Base-by-base conservation (phyloP, 64 coral and sea anemone genomes). In the Hydrozoanthus tunicans region DNA sequence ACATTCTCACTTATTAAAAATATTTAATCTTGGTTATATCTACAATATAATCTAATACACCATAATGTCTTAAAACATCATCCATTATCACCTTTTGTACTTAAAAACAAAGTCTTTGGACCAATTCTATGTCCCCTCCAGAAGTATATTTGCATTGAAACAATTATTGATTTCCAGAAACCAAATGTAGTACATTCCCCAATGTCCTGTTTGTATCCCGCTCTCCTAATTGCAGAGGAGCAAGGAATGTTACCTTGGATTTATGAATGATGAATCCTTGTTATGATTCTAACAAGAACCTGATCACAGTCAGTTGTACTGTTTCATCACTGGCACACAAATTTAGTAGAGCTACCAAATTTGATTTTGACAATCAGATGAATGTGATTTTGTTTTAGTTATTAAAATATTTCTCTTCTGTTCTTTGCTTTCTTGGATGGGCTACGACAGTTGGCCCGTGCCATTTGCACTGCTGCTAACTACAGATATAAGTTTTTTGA, bases 401-500 rank as follows among this genome's bases (percentile, higher is more conserved):
- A 62, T 76, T 11, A 52, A 17, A 51, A 82, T 82, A 82, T 82
- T 27, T 63, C 32, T 76, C 24, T 62, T 32, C 23, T 63, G 52
- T 17, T 81, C 66, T 58, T 76, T 51, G n/a, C 6, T 24, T 71
- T 70, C 9, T 52, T n/a, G 51, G 4, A 51, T 27, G 53, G 53
- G 83, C 56, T 86, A 86, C 17, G 68, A 86, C 11, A 59, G 54
- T 69, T 52, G 68, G 6, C 56, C 17, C 9, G 61, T 23, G 14
- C 63, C 60, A 69, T 85, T 58, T 25, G 53, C 53, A 86, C 14
- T 86, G 23, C 79, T 85, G 57, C 88, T 76, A 12, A 96, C 95
- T 81, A 96, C 59, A 61, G 92, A 91, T 66, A 96, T 94, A 5
- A 96, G 76, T 77, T 91, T 96, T 79, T 96, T 96, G 0, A 96